Evolutionary conservation across 2,888 invertebrate species (phyloP), one percentile per base, ranked within the genome.

Genomic region (Drosophila leonis): DNA sequence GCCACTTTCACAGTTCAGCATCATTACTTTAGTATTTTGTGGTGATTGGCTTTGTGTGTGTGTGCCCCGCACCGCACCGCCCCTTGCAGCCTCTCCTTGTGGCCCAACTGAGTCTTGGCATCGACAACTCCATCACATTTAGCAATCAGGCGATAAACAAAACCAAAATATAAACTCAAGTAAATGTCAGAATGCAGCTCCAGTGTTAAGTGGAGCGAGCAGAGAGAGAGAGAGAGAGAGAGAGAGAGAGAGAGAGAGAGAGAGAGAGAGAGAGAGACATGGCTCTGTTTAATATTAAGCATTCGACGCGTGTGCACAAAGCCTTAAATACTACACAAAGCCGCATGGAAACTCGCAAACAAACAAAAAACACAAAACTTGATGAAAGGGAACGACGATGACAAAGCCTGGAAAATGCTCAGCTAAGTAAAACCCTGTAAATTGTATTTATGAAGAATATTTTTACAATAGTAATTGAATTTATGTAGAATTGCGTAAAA

Each of bases 11-110:
- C 64, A 72, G 80, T 75, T 87, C 71, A 65, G 82, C 77, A 72
- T 72, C 85, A 82, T 82, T 87, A 82, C 79, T 76, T 79, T 65
- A 66, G 72, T 79, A 69, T 81, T 87, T 81, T 89, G 89, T 84
- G 89, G 72, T 79, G 89, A 84, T 84, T 84, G 84, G 69, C 79
- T 76, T 86, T 77, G 66, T 54, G 20, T 69, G 56, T 55, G 60
- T 41, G 31, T 35, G 51, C 29, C 15, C n/a, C 7, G 33, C n/a
- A 24, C 15, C 6, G 4, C 15, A 1, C 4, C 15, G 5, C 27
- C 48, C 48, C 15, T n/a, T 8, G 15, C 8, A 24, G 1, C 2
- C 13, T 4, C 46, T 1, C 0, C n/a, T 18, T 31, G n/a, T 12
- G 9, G 37, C 49, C 18, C 39, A 54, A 42, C 60, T 65, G 49